Evolutionary conservation across 2,888 invertebrate genomes (phyloP).

Genomic region (Troilus luridus): DNA sequence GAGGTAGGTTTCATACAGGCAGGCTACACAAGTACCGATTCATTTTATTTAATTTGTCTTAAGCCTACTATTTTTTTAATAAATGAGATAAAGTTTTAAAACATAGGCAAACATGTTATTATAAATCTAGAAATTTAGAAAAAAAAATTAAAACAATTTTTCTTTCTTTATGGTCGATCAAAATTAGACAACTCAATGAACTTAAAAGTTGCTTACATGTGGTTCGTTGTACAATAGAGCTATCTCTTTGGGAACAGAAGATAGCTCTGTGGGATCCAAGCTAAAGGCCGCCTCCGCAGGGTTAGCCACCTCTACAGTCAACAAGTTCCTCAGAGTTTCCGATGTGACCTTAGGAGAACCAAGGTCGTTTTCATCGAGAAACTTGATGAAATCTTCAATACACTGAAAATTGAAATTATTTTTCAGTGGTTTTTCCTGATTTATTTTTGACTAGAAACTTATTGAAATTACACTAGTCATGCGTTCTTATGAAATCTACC

Average conservation of each 20-base stretch:
- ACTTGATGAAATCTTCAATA: constrained; percentile 41
- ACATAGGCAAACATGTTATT: no score
- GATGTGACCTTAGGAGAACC: constrained; percentile 20
- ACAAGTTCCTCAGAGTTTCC: constrained; percentile 37
- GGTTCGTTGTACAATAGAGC: constrained; percentile 18
- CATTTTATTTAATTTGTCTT: no score
- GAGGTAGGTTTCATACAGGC: no score
- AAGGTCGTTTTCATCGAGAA: constrained; percentile 21
- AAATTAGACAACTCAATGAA: no score
- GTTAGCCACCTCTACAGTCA: constrained; percentile 5
- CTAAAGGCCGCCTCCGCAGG: constrained; percentile 14
- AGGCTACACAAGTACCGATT: no score
- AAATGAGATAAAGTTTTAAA: no score
- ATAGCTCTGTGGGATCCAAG: constrained; percentile 1
- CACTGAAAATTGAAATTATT: neutral
- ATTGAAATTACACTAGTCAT: neutral
- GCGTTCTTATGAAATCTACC: neutral
- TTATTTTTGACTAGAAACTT: no score
- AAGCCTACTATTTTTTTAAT: no score
- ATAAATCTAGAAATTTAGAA: no score
- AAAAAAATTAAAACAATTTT: no score
- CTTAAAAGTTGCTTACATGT: constrained; percentile 8
- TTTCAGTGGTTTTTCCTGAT: no score
- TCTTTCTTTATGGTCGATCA: no score
- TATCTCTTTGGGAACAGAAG: constrained; percentile 48